Base-by-base conservation (phyloP, 2,888 invertebrate genomes). In the Apamea monoglypha region DNA sequence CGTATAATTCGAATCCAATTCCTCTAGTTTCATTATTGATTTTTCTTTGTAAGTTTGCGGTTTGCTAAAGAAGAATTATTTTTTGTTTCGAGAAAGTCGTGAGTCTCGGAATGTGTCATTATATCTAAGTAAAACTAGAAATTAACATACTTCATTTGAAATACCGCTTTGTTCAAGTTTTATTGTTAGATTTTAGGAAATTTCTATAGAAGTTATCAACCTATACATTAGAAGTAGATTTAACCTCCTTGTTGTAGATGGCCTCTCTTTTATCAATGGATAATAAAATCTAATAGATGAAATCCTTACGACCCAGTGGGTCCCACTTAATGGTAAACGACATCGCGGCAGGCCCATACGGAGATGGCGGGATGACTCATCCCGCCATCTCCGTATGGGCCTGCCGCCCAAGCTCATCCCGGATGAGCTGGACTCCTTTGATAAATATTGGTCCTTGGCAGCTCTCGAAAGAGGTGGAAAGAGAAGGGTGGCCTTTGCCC, bases 1-100 rank as follows among this genome's bases (percentile, higher is more conserved):
- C n/a, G 10, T 56, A 68, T 76, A 78, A 84, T 70, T 78, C 16
- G 44, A 76, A 61, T 71, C 14, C 36, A 14, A 86, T 83, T 74
- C 67, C 67, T 50, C 59, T 32, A 74, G 25, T 77, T 68, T n/a
- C 1, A 50, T 40, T 40, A 84, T 86, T 66, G 36, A 64, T 63
- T 36, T 50, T 83, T 82, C 86, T 64, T 61, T 10, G n/a, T 16
- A 81, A 53, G 8, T 69, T 44, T 7, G 29, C 7, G 25, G 16
- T 78, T 78, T 53, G 59, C 84, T 7, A 64, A 68, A 78, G 10
- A 5, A 50, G 29, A 40, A 10, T 16, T 36, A n/a, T n/a, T 50
- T n/a, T 63, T n/a, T 10, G 59, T 78, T 78, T 69, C 56, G 4
- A 16, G 36, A 61, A 84, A 29, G 1, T 8, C 2, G 18, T 32